Percentiles rank a stretch among this genome's conserved stretches.
These are phyloP conservation scores for Thinocorus orbignyianus DNA, from an alignment of 2,113 vertebrate species.

Conservation along the genomic window DNA sequence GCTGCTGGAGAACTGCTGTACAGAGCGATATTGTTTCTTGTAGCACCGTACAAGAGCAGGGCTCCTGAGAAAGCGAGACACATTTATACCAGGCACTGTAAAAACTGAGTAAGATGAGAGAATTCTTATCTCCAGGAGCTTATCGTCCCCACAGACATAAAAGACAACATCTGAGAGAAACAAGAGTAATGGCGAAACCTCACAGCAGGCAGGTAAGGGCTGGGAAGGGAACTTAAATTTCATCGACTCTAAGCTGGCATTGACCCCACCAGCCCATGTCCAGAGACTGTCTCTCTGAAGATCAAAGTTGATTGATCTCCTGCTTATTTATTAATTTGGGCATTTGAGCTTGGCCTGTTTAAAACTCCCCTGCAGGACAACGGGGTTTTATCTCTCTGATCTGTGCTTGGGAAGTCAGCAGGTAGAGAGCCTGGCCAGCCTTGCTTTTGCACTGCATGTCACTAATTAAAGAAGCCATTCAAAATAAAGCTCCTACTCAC, in stretches of 20 bases:
- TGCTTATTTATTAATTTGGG: background rate
- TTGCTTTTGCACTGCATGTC: background rate
- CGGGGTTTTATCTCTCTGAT: background rate
- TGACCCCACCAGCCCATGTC: background rate
- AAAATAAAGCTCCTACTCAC: constrained; percentile 37
- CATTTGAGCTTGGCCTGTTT: background rate
- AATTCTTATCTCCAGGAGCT: background rate
- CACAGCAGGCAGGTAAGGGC: background rate
- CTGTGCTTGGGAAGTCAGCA: background rate
- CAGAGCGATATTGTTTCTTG: background rate
- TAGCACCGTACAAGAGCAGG: background rate
- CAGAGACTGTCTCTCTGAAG: background rate
- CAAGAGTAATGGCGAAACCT: background rate
- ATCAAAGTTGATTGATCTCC: background rate
- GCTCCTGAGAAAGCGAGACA: background rate
- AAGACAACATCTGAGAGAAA: background rate
- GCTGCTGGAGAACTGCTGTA: background rate
- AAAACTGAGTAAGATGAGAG: background rate
- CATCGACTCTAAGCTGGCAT: background rate
- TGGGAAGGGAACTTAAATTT: background rate
- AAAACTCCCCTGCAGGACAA: background rate
- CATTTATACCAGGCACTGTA: background rate
- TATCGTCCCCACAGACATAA: rapidly evolving
- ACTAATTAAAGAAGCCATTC: constrained; percentile 33
- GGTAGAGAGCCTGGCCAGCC: background rate